Base-by-base conservation (phyloP, 1,140 invertebrate species). In the Musca domestica region DNA sequence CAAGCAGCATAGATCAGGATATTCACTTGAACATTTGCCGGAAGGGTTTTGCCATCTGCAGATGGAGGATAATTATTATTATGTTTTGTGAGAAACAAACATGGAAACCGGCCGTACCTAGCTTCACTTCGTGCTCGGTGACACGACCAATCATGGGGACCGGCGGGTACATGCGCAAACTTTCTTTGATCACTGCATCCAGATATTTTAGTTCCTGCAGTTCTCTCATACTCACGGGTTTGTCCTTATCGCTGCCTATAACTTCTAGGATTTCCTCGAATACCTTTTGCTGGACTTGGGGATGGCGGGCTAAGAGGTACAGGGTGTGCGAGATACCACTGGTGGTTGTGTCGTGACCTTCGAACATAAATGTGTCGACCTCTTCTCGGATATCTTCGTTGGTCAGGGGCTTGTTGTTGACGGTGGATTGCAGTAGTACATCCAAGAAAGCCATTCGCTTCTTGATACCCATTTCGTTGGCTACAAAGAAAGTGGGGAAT, bases 321-420 rank as follows among this genome's bases (percentile, higher is more conserved):
- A 90, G 67, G 2, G 84, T 76, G 82, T 87, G 89, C 34, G 77
- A 78, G 1, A 90, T 82, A 1, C 81, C 86, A 22, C 84, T 78
- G 0, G 86, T 83, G n/a, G 90, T 91, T 14, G 90, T 91, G 70
- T 92, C 90, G 30, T 86, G 83, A 2, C 92, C 91, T 84, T 89
- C 90, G 78, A 92, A 92, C 86, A 92, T 89, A 72, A 92, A 91
- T 0, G 91, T 92, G 71, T 90, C 87, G 0, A 91, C 89, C 84
- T 91, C 88, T 80, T 91, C 88, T 64, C 86, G 80, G 47, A 94
- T 89, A 72, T 90, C 89, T 22, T 85, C 79, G 71, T 90, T 84
- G 10, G 84, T 85, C 34, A 93, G 80, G 17, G 81, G 80, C 23
- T 82, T 76, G 1, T 85, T 88, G 71, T 87, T 84, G 5, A 86